These are phyloP conservation scores for Chlorodrepanis virens DNA, from an alignment of 2,113 vertebrate species.

Conservation along the genomic window DNA sequence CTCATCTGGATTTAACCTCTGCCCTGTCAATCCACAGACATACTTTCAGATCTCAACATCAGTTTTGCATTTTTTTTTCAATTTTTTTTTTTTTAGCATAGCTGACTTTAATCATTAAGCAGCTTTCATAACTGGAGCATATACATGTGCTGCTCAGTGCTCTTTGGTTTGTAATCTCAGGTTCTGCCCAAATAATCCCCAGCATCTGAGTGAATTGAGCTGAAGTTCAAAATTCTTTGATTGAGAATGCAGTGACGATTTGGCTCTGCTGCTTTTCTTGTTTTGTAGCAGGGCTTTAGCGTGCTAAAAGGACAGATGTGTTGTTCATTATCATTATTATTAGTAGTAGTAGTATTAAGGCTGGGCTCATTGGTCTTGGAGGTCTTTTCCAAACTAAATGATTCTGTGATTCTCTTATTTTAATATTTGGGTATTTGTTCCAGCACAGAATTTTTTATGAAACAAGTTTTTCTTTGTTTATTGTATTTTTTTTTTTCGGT, in stretches of 20 bases:
- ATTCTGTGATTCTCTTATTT: background rate
- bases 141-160: background rate
- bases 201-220: background rate
- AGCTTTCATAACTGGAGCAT: conserved; percentile 41
- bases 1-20: conserved; percentile 64
- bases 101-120: conserved; percentile 52
- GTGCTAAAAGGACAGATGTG: background rate
- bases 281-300: background rate
- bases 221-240: conserved; percentile 22
- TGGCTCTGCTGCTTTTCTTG: background rate
- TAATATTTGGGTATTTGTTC: background rate
- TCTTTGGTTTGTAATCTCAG: conserved; percentile 35
- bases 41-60: conserved; percentile 4
- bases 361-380: background rate
- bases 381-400: background rate
- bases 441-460: background rate
- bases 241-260: background rate
- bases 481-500: accelerated
- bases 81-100: background rate
- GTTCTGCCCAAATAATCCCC: conserved; percentile 34
- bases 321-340: background rate
- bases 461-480: background rate
- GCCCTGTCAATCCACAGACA: conserved; percentile 36
- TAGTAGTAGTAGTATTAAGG: background rate
- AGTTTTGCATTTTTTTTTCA: background rate